These are phyloP conservation scores for Nicator chloris DNA, from an alignment of 2,113 vertebrate species.

Conservation along the genomic window DNA sequence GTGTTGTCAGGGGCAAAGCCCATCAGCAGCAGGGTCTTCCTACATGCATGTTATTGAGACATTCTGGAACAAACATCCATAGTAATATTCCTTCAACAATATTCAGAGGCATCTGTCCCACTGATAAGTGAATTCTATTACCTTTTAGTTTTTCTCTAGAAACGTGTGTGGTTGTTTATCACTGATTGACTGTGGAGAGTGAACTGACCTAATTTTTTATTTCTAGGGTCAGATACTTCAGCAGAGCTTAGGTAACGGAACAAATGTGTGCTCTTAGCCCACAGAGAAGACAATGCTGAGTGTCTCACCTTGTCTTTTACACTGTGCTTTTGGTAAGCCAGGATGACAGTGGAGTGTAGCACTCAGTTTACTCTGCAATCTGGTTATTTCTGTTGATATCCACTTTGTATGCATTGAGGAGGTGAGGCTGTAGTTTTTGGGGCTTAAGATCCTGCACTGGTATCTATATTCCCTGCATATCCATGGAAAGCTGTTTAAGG, in stretches of 20 bases:
- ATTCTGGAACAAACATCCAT: not conserved
- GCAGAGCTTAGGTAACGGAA: not conserved
- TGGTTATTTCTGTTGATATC: not conserved
- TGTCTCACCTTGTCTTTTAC: not conserved
- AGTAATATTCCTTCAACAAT: not conserved
- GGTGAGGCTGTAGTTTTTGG: not conserved
- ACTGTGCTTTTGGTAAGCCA: not conserved
- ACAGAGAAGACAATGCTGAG: not conserved
- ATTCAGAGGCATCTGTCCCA: not conserved
- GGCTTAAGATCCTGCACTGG: not conserved
- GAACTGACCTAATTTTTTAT: not conserved
- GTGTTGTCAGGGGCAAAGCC: not conserved
- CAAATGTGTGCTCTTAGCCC: not conserved
- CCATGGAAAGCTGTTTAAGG: not conserved
- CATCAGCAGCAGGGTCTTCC: not conserved
- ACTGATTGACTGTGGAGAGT: not conserved
- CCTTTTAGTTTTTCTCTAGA: not conserved
- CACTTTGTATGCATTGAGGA: fast-evolving
- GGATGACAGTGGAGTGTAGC: not conserved
- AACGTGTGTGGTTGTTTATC: not conserved
- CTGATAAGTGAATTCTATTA: not conserved
- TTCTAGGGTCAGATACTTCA: not conserved
- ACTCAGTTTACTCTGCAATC: not conserved
- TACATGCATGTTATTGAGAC: not conserved
- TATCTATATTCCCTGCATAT: too few species aligned